These are phyloP conservation scores for Drosophila lacteicornis DNA, from an alignment of 1,140 invertebrate genomes.

Conservation along the genomic window DNA sequence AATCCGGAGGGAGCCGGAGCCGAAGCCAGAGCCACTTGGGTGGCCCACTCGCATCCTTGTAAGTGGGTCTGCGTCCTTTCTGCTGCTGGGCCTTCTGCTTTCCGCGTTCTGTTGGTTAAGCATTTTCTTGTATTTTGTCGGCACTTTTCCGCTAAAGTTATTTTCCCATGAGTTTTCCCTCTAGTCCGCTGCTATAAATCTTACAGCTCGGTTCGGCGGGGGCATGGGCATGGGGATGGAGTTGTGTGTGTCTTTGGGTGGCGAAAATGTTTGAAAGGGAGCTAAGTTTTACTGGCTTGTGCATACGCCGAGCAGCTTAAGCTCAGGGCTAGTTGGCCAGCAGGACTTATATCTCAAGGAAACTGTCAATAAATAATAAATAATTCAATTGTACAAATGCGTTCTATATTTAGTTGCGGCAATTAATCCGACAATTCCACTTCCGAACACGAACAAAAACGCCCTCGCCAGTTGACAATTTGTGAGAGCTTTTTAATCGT, in stretches of 20 bases:
- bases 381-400: conserved; percentile 60
- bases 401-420: conserved; percentile 49
- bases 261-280: too few species aligned
- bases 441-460: conserved; percentile 35
- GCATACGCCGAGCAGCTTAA: conserved; percentile 67
- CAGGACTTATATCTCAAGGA: conserved; percentile 44
- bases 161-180: conserved; percentile 73
- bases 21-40: conserved; percentile 30
- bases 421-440: conserved; percentile 67
- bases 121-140: conserved; percentile 80
- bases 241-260: conserved; percentile 5
- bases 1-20: conserved; percentile 41
- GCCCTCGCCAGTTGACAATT: conserved; percentile 39
- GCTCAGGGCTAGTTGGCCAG: conserved; percentile 31
- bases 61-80: conserved; percentile 32
- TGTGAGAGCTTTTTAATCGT: conserved; percentile 16
- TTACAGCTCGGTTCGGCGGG: conserved; percentile 42
- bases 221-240: conserved; percentile 9
- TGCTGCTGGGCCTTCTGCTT: conserved; percentile 34
- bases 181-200: conserved; percentile 69
- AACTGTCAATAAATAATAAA: conserved; percentile 70
- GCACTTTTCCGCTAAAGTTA: conserved; percentile 82
- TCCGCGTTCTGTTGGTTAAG: conserved; percentile 76
- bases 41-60: conserved; percentile 35
- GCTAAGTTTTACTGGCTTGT: conserved; percentile 22